Percentiles rank a stretch among this genome's conserved stretches.
Evolutionary conservation across 2,797 vertebrate genomes (phyloP).

Genomic region (Halcyon badia): DNA sequence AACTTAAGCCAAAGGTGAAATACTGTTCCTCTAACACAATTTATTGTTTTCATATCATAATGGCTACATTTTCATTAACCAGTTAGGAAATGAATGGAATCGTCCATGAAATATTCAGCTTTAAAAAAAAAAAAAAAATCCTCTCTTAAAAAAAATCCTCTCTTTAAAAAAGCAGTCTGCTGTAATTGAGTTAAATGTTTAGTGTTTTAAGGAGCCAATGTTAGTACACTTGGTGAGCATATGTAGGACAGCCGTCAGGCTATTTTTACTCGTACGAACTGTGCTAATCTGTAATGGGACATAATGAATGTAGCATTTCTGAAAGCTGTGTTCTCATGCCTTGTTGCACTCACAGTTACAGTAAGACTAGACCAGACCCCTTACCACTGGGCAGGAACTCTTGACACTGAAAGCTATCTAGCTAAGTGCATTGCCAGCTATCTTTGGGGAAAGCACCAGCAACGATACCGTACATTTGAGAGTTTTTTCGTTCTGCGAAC

Average conservation of each 20-base stretch:
- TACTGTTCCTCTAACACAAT: not conserved
- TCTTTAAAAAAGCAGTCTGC: not conserved
- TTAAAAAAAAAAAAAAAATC: not conserved
- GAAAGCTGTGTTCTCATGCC: not conserved
- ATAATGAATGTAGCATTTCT: not conserved
- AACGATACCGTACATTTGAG: not conserved
- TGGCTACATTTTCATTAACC: not conserved
- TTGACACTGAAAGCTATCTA: not conserved
- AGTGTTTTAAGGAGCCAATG: not conserved
- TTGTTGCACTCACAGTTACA: not conserved
- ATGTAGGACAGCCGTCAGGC: not conserved
- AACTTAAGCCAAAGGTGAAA: not conserved
- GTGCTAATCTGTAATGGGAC: not conserved
- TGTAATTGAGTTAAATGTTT: not conserved
- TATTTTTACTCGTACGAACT: conserved; percentile 18
- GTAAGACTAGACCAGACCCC: not conserved
- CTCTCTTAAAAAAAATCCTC: not conserved
- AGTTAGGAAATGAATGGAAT: not conserved
- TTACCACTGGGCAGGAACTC: not conserved
- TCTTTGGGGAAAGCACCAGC: not conserved
- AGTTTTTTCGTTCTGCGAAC: not conserved
- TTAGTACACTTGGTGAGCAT: not conserved
- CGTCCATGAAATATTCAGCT: not conserved
- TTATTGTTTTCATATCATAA: not conserved
- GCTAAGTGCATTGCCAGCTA: not conserved